Conservation (phyloP, 2,797 vertebrate species). For the Mormyrops boulengeri region DNA sequence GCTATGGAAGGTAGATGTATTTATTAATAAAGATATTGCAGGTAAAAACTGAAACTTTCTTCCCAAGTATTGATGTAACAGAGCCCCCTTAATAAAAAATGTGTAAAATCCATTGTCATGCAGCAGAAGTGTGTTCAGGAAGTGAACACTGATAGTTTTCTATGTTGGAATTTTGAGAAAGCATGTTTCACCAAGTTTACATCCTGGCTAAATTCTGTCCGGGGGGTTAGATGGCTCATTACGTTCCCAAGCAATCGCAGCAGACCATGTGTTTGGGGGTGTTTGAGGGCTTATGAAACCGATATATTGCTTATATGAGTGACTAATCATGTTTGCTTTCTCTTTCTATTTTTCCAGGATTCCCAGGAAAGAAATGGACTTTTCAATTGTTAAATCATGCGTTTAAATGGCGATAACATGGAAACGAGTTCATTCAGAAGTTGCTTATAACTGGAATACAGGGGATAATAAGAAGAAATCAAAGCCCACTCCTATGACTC, state of each 20-base stretch:
- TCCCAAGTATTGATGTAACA: neutral
- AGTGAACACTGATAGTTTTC: neutral
- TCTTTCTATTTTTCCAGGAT: slow-evolving; percentile 31
- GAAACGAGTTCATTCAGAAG: slow-evolving; percentile 43
- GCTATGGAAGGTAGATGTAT: neutral
- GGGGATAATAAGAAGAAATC: slow-evolving; percentile 32
- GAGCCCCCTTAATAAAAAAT: neutral
- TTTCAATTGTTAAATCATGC: slow-evolving; percentile 20
- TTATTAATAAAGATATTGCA: neutral
- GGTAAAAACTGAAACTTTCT: neutral
- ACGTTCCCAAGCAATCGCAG: neutral
- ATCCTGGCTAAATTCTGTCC: neutral
- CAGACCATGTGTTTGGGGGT: neutral
- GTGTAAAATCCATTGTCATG: neutral
- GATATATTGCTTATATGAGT: neutral
- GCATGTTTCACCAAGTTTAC: neutral
- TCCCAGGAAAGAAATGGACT: slow-evolving; percentile 34
- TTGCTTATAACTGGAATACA: slow-evolving; percentile 36
- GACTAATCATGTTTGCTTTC: neutral
- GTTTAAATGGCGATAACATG: slow-evolving; percentile 55
- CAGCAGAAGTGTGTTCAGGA: neutral
- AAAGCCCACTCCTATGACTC: slow-evolving; percentile 48
- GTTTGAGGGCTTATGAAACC: neutral
- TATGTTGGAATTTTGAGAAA: neutral
- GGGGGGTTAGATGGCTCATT: neutral